A percentile compares a stretch with the other conserved stretches of the same genome.
These are phyloP conservation scores for Nothobranchius kuhntae DNA, from an alignment of 2,113 vertebrate species.

Conservation along the genomic window DNA sequence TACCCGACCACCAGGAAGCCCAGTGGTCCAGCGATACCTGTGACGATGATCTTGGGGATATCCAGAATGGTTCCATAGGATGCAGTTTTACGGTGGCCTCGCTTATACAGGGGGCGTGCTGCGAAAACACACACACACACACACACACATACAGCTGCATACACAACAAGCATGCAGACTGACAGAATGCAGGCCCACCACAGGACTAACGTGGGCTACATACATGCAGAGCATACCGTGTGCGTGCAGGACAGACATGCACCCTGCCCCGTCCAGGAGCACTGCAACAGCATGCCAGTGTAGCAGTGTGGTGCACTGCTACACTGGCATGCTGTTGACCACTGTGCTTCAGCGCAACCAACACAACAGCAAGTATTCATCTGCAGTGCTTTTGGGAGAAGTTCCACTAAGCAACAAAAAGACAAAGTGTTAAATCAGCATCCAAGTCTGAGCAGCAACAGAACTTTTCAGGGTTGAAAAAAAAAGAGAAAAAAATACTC, in stretches of 20 bases:
- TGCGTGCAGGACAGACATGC: conserved; percentile 66
- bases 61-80: conserved; percentile 99
- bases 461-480: too few relatives aligned
- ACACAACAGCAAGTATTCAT: conserved; percentile 32
- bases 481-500: too few relatives aligned
- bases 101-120: conserved; percentile 94
- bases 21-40: conserved; percentile 89
- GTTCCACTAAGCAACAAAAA: conserved; percentile 8
- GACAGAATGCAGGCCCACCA: conserved; percentile 64
- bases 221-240: conserved; percentile 63
- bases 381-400: conserved; percentile 5
- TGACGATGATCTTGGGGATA: conserved; percentile 98
- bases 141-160: conserved; percentile 84
- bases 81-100: conserved; percentile 99
- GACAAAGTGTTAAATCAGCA: conserved; percentile 12
- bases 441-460: background rate
- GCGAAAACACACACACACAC: conserved; percentile 96
- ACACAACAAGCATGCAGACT: conserved; percentile 90
- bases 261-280: conserved; percentile 29
- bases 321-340: background rate
- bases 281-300: background rate
- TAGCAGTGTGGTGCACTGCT: background rate
- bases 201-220: conserved; percentile 48
- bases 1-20: conserved; percentile 57
- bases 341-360: background rate